These are phyloP conservation scores for Drosophila ohnishii DNA, from an alignment of 1,140 invertebrate species.

Conservation along the genomic window DNA sequence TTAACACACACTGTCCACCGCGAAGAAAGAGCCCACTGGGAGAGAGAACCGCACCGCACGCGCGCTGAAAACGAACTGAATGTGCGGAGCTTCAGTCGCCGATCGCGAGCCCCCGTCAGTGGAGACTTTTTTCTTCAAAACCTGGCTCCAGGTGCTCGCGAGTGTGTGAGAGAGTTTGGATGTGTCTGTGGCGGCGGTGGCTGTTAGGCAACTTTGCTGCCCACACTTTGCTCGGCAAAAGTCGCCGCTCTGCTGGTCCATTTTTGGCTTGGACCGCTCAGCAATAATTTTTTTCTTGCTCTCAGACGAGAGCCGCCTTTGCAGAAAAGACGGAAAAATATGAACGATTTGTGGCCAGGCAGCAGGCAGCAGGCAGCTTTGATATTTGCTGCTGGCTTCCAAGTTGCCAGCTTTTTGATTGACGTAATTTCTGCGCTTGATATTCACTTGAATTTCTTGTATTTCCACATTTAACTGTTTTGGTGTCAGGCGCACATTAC, in stretches of 20 bases:
- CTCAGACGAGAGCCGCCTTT: constrained; percentile 55
- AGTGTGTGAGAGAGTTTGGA: constrained; percentile 24
- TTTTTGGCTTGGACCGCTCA: constrained; percentile 70
- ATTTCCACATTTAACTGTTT: constrained; percentile 81
- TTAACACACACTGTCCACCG: constrained; percentile 30
- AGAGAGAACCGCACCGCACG: constrained; percentile 79
- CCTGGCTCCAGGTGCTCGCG: constrained; percentile 41
- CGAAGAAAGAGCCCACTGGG: constrained; percentile 48
- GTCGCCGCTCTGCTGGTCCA: constrained; percentile 70
- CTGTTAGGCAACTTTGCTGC: constrained; percentile 81
- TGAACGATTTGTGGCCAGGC: constrained; percentile 53
- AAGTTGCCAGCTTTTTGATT: constrained; percentile 71
- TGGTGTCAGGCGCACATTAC: constrained; percentile 75
- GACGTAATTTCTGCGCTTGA: constrained; percentile 80
- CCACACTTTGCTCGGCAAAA: constrained; percentile 66
- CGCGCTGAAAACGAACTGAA: constrained; percentile 82
- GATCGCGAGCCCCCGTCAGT: constrained; percentile 54
- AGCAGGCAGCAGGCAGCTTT: constrained; percentile 30
- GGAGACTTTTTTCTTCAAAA: constrained; percentile 51
- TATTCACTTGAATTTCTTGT: constrained; percentile 81
- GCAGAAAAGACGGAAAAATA: constrained; percentile 58
- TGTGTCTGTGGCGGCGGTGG: constrained; percentile 34
- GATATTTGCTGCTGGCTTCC: constrained; percentile 61
- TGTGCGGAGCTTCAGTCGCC: constrained; percentile 46
- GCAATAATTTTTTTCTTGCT: background rate